Evolutionary conservation across 2,888 invertebrate species (phyloP).

Genomic region (Oscheius myriophilus): DNA sequence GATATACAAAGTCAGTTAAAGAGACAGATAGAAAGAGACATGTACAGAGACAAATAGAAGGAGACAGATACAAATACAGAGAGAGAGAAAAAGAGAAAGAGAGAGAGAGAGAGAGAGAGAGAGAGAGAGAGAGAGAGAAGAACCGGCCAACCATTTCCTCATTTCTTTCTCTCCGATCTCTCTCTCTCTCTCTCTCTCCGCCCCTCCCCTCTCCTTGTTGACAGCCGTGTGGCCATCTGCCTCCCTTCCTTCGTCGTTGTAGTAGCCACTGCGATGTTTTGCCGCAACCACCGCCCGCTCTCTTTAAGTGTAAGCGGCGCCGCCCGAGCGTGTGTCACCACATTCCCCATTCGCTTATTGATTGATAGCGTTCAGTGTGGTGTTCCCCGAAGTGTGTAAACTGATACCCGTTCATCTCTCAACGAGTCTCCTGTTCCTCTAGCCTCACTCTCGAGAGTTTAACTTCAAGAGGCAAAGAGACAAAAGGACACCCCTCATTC

Average conservation of each 20-base stretch:
- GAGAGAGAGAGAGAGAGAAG: no score
- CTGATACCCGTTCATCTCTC: slow-evolving; percentile 10
- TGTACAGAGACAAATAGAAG: no score
- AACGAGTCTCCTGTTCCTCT: background rate
- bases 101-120: no score
- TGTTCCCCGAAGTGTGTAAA: slow-evolving; percentile 24
- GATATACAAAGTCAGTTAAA: no score
- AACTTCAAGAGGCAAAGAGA: no score
- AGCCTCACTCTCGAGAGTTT: no score
- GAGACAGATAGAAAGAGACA: no score
- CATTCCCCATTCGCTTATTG: slow-evolving; percentile 18
- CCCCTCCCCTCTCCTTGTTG: background rate
- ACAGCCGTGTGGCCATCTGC: background rate
- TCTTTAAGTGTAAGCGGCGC: slow-evolving; percentile 26
- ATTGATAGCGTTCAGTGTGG: slow-evolving; percentile 29
- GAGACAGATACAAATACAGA: no score
- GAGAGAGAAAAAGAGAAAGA: no score
- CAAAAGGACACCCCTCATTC: no score
- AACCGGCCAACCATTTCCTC: no score
- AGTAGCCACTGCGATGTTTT: background rate
- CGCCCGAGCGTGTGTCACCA: slow-evolving; percentile 27
- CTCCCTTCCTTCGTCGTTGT: slow-evolving; percentile 6
- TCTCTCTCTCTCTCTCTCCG: slow-evolving; percentile 1
- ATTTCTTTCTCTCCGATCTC: background rate
- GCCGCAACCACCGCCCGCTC: background rate